Evolutionary conservation across 2,888 invertebrate genomes (phyloP).

Genomic region (Drosophila paranaensis): DNA sequence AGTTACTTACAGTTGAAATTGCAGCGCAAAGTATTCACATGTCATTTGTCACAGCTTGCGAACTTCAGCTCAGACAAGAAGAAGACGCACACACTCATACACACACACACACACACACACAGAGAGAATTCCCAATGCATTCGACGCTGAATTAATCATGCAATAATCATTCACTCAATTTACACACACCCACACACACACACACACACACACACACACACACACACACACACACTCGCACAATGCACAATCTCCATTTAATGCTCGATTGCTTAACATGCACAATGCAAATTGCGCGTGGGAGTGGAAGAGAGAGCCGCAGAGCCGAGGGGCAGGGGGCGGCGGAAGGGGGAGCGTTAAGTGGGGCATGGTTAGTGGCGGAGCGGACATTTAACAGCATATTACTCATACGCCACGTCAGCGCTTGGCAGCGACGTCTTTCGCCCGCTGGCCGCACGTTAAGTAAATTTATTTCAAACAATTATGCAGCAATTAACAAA

Average conservation of each 20-base stretch:
- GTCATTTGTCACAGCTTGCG: conserved; percentile 31
- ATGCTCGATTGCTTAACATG: conserved; percentile 56
- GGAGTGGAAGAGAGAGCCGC: not conserved
- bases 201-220: conserved; percentile 6
- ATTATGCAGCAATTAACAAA: conserved; percentile 79
- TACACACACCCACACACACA: conserved; percentile 18
- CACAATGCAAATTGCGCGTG: conserved; percentile 53
- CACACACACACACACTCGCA: conserved; percentile 18
- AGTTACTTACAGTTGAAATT: conserved; percentile 5
- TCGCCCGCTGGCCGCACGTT: conserved; percentile 29
- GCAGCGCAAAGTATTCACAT: conserved; percentile 19
- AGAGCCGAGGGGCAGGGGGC: not conserved
- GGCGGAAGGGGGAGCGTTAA: not conserved
- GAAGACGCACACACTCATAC: conserved; percentile 16
- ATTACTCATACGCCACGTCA: conserved; percentile 76
- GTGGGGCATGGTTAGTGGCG: conserved; percentile 1
- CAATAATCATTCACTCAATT: conserved; percentile 54
- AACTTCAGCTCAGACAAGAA: conserved; percentile 9
- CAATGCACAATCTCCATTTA: conserved; percentile 57
- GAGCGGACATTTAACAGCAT: conserved; percentile 40
- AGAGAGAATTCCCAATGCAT: conserved; percentile 27
- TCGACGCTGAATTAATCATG: conserved; percentile 62
- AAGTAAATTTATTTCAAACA: conserved; percentile 78
- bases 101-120: not conserved
- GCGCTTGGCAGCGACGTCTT: conserved; percentile 48